Conservation (phyloP, 2,113 vertebrate species). For the Bucco capensis region DNA sequence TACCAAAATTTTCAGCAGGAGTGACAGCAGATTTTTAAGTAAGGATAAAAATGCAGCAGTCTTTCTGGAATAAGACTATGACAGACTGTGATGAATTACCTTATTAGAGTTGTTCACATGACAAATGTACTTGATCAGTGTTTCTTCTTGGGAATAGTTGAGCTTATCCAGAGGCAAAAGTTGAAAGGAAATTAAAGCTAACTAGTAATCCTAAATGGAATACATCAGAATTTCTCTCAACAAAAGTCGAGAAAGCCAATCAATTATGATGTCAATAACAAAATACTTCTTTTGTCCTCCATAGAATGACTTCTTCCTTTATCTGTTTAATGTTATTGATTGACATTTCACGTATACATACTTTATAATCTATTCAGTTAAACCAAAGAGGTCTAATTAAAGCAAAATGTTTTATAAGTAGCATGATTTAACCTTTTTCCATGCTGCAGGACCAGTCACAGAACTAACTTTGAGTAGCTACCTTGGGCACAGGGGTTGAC, state of each 20-base stretch:
- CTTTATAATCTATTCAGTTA: background rate
- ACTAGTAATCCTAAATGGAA: constrained; percentile 64
- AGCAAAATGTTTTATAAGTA: background rate
- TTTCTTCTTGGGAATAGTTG: constrained; percentile 77
- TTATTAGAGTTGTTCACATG: constrained; percentile 76
- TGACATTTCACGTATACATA: background rate
- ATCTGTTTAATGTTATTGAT: constrained; percentile 24
- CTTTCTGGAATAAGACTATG: constrained; percentile 74
- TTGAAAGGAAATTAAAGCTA: constrained; percentile 74
- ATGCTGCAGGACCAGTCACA: background rate
- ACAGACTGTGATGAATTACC: constrained; percentile 82
- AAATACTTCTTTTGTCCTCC: background rate
- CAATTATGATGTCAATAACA: constrained; percentile 62
- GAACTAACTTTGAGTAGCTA: background rate
- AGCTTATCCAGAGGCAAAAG: constrained; percentile 78
- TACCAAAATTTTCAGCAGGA: constrained; percentile 71
- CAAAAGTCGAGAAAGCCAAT: constrained; percentile 47
- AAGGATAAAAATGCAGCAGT: constrained; percentile 75
- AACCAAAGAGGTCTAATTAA: background rate
- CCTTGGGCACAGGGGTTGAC: background rate
- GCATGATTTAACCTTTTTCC: background rate
- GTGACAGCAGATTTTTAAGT: constrained; percentile 76
- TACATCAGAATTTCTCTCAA: constrained; percentile 61
- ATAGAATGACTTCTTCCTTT: background rate
- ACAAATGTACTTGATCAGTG: constrained; percentile 79